These are phyloP conservation scores for Troilus luridus DNA, from an alignment of 2,888 invertebrate genomes.

Conservation along the genomic window DNA sequence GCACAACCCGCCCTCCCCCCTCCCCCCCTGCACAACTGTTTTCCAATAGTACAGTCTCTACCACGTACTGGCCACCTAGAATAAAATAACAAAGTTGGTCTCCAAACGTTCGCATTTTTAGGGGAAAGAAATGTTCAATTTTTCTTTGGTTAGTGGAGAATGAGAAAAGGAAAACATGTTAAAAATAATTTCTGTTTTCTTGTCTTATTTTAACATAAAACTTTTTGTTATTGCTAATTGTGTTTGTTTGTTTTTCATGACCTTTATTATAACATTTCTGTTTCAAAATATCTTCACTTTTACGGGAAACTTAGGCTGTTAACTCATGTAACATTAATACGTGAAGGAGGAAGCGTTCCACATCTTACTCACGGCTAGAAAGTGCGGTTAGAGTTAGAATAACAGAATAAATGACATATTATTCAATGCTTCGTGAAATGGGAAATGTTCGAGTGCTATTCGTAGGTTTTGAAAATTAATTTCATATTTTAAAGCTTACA, in stretches of 20 bases:
- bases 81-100: too few species aligned
- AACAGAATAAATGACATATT: constrained; percentile 11
- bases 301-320: not conserved
- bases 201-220: too few species aligned
- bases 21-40: too few species aligned
- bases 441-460: not conserved
- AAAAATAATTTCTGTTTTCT: too few species aligned
- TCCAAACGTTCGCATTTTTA: too few species aligned
- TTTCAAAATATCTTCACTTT: not conserved
- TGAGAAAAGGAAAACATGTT: too few species aligned
- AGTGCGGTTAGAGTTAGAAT: not conserved
- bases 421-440: not conserved
- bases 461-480: not conserved
- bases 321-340: constrained; percentile 16
- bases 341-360: not conserved
- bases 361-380: not conserved
- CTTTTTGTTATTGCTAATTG: not conserved
- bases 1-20: too few species aligned
- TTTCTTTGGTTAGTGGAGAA: too few species aligned
- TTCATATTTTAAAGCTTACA: not conserved
- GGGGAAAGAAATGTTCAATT: too few species aligned
- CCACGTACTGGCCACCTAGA: too few species aligned
- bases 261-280: not conserved
- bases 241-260: not conserved
- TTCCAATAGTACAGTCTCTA: too few species aligned